These are phyloP conservation scores for Melanerpes aurifrons DNA, from an alignment of 2,113 vertebrate species.

Conservation along the genomic window DNA sequence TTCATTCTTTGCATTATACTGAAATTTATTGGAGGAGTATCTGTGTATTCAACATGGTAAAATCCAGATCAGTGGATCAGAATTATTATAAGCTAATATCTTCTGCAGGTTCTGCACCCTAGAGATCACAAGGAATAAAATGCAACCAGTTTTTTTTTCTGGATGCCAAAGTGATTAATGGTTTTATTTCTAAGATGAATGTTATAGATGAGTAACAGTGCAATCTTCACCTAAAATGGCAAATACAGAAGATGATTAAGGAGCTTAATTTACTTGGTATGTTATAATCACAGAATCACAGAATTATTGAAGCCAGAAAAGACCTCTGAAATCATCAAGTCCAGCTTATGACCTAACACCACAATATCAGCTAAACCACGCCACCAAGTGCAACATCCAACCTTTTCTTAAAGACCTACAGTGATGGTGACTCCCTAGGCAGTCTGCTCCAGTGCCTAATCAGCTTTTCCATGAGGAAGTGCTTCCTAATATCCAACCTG, in stretches of 20 bases:
- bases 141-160: conserved; percentile 3
- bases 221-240: conserved; percentile 29
- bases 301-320: neutral
- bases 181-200: conserved; percentile 62
- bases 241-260: conserved; percentile 59
- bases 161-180: conserved; percentile 60
- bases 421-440: too few relatives aligned
- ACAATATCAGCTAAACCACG: too few relatives aligned
- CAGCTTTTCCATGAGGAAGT: too few relatives aligned
- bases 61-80: conserved; percentile 8
- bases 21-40: neutral
- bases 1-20: neutral
- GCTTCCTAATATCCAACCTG: too few relatives aligned
- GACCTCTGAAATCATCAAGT: neutral
- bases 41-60: conserved; percentile 7
- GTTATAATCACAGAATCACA: conserved; percentile 21
- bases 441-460: too few relatives aligned
- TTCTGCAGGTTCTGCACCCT: conserved; percentile 12
- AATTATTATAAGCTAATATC: conserved; percentile 66
- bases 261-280: conserved; percentile 70
- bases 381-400: too few relatives aligned
- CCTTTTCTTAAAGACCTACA: too few relatives aligned
- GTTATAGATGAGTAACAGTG: conserved; percentile 18
- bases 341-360: too few relatives aligned
- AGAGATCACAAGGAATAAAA: conserved; percentile 38